Conservation (phyloP, 1,140 invertebrate species). For the Neomicropteryx cornuta region DNA sequence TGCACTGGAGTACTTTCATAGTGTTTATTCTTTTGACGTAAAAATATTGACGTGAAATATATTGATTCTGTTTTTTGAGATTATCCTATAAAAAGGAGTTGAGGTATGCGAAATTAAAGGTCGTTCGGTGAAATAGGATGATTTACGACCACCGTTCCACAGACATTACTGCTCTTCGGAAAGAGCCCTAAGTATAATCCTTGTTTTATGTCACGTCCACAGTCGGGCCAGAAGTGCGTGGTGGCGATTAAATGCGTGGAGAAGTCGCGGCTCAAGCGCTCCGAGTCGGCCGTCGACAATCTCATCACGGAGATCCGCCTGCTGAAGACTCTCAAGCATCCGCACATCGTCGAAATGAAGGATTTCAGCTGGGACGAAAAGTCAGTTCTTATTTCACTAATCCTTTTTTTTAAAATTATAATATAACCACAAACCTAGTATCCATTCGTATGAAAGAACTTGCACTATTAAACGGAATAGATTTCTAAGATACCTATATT, state of each 20-base stretch:
- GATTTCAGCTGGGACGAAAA: constrained; percentile 72
- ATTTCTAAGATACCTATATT: not conserved
- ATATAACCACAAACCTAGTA: no score
- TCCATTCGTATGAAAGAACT: constrained; percentile 4
- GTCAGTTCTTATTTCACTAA: constrained; percentile 40
- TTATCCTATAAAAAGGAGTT: no score
- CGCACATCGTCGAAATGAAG: constrained; percentile 73
- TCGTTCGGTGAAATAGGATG: no score
- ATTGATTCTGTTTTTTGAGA: no score
- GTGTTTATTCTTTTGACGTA: no score
- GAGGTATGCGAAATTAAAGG: no score
- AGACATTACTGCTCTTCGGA: constrained; percentile 3
- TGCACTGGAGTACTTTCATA: no score
- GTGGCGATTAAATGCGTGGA: constrained; percentile 80
- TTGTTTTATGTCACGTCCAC: no score
- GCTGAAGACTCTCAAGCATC: constrained; percentile 71
- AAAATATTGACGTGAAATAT: no score
- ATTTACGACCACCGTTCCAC: no score
- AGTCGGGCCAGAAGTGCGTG: constrained; percentile 45
- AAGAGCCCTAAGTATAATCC: no score
- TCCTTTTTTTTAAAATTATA: constrained; percentile 4
- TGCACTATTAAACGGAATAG: constrained; percentile 4
- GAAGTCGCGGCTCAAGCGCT: constrained; percentile 55
- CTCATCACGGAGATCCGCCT: constrained; percentile 78
- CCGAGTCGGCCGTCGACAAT: constrained; percentile 62